phyloP scores from a whole-genome alignment of 2,113 vertebrate genomes.

The Scophthalmus maximus region DNA sequence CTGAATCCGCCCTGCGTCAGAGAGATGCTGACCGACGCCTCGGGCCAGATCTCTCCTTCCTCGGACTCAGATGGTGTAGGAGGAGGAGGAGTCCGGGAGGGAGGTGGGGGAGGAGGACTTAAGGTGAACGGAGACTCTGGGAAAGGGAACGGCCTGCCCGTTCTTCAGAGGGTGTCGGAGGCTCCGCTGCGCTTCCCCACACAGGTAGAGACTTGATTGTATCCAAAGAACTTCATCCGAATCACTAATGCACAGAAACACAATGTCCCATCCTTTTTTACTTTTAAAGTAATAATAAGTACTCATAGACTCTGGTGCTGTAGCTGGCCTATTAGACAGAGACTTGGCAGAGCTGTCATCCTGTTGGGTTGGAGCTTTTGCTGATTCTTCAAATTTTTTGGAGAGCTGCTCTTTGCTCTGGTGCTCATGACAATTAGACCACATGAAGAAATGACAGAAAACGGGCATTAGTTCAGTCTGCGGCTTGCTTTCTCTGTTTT shows the following conservation, averaged over 20 bases:
- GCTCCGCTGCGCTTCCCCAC: slow-evolving; percentile 87
- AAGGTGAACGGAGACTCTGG: slow-evolving; percentile 61
- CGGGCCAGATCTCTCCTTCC: slow-evolving; percentile 55
- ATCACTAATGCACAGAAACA: neutral
- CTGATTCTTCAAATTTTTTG: neutral
- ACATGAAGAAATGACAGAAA: neutral
- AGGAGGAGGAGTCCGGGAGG: neutral
- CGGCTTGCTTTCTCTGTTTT: neutral
- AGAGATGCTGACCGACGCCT: slow-evolving; percentile 87
- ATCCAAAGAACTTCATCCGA: no score
- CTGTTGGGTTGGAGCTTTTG: slow-evolving; percentile 6
- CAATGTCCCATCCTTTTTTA: no score
- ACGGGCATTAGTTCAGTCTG: no score
- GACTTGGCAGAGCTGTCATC: neutral
- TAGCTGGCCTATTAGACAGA: neutral
- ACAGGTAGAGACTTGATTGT: slow-evolving; percentile 78
- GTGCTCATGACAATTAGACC: neutral
- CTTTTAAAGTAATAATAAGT: no score
- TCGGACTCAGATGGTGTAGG: slow-evolving; percentile 62
- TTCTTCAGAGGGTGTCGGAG: slow-evolving; percentile 86
- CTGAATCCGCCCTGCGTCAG: slow-evolving; percentile 88
- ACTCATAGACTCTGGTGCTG: neutral
- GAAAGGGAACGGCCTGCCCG: slow-evolving; percentile 66
- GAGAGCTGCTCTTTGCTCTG: slow-evolving; percentile 1
- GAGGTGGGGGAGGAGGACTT: slow-evolving; percentile 38